Evolutionary conservation across 2,113 vertebrate species (phyloP).

Genomic region (Typhlomys cinereus): DNA sequence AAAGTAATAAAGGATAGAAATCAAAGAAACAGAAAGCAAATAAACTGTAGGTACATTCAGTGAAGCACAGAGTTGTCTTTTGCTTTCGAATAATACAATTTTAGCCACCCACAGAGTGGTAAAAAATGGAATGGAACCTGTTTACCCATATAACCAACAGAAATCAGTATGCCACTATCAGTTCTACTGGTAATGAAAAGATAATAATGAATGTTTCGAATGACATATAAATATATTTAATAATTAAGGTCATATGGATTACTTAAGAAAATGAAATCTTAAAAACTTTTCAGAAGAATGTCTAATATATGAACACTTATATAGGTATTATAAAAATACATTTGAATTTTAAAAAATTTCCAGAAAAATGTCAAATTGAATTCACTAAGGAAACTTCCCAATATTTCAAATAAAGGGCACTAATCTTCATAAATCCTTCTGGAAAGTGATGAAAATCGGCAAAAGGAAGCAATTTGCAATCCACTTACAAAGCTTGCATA

Average conservation of each 20-base stretch:
- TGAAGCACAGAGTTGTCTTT: background rate
- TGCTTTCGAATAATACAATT: conserved; percentile 26
- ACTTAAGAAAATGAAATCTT: background rate
- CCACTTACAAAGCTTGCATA: background rate
- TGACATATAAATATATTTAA: background rate
- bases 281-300: background rate
- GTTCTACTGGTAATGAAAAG: background rate
- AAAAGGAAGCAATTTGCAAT: background rate
- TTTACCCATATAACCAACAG: background rate
- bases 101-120: background rate
- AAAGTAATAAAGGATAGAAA: background rate
- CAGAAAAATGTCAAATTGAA: background rate
- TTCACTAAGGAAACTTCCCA: background rate
- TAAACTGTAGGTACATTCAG: background rate
- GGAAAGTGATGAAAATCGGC: background rate
- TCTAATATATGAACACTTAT: background rate
- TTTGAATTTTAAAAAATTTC: background rate
- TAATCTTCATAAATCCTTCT: background rate
- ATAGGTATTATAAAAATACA: background rate
- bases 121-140: background rate
- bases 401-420: background rate
- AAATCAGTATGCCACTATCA: background rate
- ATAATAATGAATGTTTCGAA: background rate
- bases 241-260: background rate
- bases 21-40: background rate